Percentiles rank a stretch among this genome's conserved stretches.
Conservation (phyloP, 37 sponge, comb jelly and placozoan species). For the Chondrilla cf. caribensis region DNA sequence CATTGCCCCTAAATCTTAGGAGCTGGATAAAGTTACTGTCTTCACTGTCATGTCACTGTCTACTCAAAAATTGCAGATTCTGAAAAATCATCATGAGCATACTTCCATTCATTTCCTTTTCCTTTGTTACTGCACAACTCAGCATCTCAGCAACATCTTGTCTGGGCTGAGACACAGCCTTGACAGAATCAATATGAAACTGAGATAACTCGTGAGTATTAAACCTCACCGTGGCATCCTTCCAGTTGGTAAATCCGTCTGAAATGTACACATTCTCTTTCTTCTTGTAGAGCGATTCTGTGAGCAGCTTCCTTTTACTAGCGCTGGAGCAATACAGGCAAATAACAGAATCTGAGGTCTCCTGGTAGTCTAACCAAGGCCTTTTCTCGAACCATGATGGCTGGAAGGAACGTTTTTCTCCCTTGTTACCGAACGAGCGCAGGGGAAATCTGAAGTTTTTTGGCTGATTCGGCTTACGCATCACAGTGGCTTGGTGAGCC, state of each 20-base stretch:
- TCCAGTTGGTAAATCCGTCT: conserved; percentile 39
- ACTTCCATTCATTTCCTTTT: conserved; percentile 22
- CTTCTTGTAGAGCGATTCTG: conserved; percentile 11
- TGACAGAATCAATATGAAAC: conserved; percentile 29
- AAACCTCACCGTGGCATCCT: conserved; percentile 40
- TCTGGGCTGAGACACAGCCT: conserved; percentile 8
- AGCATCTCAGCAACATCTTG: conserved; percentile 25
- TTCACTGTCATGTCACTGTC: conserved; percentile 21
- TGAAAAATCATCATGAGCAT: conserved; percentile 26
- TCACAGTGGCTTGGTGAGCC: neutral
- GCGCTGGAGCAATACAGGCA: conserved; percentile 43
- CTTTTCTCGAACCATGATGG: conserved; percentile 28
- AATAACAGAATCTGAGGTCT: conserved; percentile 23
- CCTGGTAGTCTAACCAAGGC: conserved; percentile 37
- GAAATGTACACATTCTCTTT: conserved; percentile 17
- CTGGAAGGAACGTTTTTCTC: conserved; percentile 35
- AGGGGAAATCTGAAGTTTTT: conserved; percentile 2
- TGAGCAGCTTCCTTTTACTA: neutral
- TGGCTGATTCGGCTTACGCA: neutral
- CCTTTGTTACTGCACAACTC: neutral
- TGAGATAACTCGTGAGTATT: conserved; percentile 4
- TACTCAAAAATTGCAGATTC: conserved; percentile 25
- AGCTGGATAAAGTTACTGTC: conserved; percentile 34
- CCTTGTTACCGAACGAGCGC: conserved; percentile 6
- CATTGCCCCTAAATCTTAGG: neutral